Conservation (phyloP, 1,140 invertebrate species). For the Anoplolepis gracilipes region DNA sequence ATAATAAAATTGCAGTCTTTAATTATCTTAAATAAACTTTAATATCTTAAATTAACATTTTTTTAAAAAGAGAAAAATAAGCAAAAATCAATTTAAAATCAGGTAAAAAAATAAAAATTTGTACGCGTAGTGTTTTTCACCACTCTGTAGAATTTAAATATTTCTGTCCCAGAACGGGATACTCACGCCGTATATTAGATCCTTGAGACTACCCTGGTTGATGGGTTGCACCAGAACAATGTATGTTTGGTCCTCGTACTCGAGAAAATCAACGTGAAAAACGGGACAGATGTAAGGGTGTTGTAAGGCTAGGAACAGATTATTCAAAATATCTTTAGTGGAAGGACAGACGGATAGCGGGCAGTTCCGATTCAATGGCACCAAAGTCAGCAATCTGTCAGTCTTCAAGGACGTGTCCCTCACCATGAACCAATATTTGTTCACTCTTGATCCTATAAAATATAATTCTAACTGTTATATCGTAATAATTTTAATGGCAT, state of each 20-base stretch:
- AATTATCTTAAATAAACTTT: background rate
- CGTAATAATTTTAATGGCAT: background rate
- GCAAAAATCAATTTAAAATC: background rate
- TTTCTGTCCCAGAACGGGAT: background rate
- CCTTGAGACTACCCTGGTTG: conserved; percentile 94
- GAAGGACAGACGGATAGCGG: conserved; percentile 84
- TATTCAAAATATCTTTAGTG: conserved; percentile 90
- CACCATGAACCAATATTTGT: conserved; percentile 96
- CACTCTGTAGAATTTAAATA: background rate
- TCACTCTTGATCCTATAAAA: conserved; percentile 89
- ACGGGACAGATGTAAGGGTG: conserved; percentile 97
- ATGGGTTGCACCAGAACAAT: conserved; percentile 93
- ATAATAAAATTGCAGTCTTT: background rate
- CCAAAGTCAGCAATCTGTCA: conserved; percentile 93
- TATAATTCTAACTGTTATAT: too few species aligned
- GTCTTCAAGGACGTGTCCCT: conserved; percentile 92
- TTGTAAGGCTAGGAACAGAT: conserved; percentile 94
- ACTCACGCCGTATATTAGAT: conserved; percentile 94
- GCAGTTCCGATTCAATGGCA: conserved; percentile 88
- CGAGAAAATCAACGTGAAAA: conserved; percentile 91
- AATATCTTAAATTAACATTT: background rate
- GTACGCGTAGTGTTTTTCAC: background rate
- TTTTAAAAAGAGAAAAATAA: background rate
- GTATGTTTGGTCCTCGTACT: conserved; percentile 86
- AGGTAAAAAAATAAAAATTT: conserved; percentile 3